phyloP scores from a whole-genome alignment of 2,113 vertebrate genomes.

The Eurypyga helias region DNA sequence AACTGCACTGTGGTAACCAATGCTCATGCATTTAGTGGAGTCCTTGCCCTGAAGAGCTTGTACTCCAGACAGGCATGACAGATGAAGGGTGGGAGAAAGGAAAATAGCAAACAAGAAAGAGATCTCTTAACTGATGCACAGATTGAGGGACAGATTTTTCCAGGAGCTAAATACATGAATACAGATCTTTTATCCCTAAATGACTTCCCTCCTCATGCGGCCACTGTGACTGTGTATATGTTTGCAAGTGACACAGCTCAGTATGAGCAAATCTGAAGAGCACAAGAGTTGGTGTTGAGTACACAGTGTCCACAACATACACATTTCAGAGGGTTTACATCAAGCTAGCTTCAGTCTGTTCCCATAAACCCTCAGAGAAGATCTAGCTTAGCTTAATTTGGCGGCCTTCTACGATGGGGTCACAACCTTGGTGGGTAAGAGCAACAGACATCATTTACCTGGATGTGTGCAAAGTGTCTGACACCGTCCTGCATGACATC shows the following conservation, averaged over 20 bases:
- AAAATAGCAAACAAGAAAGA: conserved; percentile 55
- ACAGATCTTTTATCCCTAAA: conserved; percentile 41
- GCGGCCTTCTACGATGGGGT: too few species aligned
- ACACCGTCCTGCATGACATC: too few species aligned
- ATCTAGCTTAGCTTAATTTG: not conserved
- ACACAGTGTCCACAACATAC: not conserved
- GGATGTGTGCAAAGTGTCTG: too few species aligned
- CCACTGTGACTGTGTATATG: not conserved
- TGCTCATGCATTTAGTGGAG: not conserved
- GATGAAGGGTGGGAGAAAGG: conserved; percentile 66
- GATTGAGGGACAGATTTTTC: conserved; percentile 68
- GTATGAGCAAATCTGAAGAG: not conserved
- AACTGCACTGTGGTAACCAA: not conserved
- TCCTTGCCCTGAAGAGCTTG: conserved; percentile 35
- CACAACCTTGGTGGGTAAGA: too few species aligned
- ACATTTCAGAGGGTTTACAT: not conserved
- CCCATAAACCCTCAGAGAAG: not conserved
- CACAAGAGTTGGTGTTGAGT: not conserved
- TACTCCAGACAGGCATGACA: conserved; percentile 50
- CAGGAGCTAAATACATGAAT: conserved; percentile 33
- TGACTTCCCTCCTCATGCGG: not conserved
- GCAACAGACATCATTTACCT: too few species aligned
- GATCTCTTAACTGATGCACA: conserved; percentile 29
- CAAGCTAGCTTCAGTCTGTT: not conserved
- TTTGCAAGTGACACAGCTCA: not conserved